These are phyloP conservation scores for Zoanthus solanderi DNA, from an alignment of 92 coral and sea anemone genomes.

Conservation along the genomic window DNA sequence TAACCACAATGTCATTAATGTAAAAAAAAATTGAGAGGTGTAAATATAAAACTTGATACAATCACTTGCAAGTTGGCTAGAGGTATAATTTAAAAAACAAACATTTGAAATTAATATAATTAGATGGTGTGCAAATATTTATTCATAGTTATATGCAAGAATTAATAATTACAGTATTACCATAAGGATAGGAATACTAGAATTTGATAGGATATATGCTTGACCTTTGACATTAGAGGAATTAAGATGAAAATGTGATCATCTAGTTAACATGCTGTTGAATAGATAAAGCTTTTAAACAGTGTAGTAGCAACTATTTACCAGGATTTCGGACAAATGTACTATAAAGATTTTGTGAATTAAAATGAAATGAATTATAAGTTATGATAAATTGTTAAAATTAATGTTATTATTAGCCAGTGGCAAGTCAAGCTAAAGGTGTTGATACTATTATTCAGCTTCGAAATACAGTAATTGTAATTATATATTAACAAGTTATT, in stretches of 20 bases:
- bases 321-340: not conserved
- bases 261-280: slow-evolving; percentile 22
- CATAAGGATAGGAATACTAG: not conserved
- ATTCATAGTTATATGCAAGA: not conserved
- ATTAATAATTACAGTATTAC: not conserved
- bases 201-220: not conserved
- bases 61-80: too few relatives aligned
- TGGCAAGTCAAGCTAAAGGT: not conserved
- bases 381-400: not conserved
- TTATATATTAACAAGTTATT: not conserved
- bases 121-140: not conserved
- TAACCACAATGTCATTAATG: too few relatives aligned
- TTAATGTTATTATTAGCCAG: not conserved
- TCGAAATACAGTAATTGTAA: not conserved
- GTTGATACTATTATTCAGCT: not conserved
- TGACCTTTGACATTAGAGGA: slow-evolving; percentile 29
- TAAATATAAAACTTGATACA: too few relatives aligned
- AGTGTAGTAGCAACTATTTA: not conserved
- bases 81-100: too few relatives aligned
- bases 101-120: not conserved
- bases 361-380: too few relatives aligned
- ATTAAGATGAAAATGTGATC: not conserved
- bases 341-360: too few relatives aligned
- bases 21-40: too few relatives aligned
- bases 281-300: not conserved